These are phyloP conservation scores for Morinoia aosen DNA, from an alignment of 2,888 invertebrate species.

Conservation along the genomic window DNA sequence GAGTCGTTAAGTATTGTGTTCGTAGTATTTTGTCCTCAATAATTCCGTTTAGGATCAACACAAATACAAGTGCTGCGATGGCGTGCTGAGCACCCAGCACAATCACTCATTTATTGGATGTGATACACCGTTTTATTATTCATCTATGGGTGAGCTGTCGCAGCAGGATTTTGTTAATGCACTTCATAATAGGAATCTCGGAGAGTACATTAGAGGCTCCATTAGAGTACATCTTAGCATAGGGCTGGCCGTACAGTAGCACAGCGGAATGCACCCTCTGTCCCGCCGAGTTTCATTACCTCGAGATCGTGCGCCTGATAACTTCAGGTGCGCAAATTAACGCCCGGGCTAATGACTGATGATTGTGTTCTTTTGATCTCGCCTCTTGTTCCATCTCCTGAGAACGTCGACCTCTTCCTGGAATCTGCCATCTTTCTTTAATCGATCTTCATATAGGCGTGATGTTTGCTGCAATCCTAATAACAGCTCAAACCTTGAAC, in stretches of 20 bases:
- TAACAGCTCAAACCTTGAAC: not conserved
- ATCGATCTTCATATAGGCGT: not conserved
- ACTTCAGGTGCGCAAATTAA: constrained; percentile 36
- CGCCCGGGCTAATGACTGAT: constrained; percentile 13
- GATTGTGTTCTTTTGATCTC: not conserved
- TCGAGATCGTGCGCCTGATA: constrained; percentile 7
- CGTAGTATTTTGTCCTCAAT: not conserved
- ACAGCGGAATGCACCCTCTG: constrained; percentile 8
- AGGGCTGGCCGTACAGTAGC: not conserved
- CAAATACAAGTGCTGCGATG: not conserved
- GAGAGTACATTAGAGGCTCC: not conserved
- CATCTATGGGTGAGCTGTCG: not conserved
- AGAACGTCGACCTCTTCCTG: constrained; percentile 6
- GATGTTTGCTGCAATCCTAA: not conserved
- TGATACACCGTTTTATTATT: not conserved
- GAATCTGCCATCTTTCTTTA: constrained; percentile 3
- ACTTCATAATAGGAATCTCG: not conserved
- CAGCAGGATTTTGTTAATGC: not conserved
- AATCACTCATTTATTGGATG: not conserved
- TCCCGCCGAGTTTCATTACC: constrained; percentile 35
- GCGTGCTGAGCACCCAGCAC: not conserved
- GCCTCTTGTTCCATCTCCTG: not conserved
- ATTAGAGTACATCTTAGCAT: not conserved
- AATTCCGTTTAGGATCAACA: not conserved
- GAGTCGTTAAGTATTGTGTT: not conserved